Evolutionary conservation across 1,140 invertebrate genomes (phyloP), one percentile per base, ranked within the genome.

Genomic region (Augochlora pura): DNA sequence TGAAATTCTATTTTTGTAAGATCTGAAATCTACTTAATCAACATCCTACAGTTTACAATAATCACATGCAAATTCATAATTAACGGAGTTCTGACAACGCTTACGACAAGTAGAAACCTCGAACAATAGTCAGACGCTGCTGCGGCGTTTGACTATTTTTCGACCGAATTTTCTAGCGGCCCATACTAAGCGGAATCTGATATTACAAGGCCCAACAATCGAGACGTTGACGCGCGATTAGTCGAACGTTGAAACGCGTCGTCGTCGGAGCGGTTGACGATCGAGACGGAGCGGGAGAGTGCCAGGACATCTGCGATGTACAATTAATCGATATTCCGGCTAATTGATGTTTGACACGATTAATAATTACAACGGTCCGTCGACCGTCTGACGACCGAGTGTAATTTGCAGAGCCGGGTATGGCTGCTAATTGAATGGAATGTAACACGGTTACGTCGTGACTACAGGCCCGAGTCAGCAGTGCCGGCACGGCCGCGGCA

Each of bases 331-430:
- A 87, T 87, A 90, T 89, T 86, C 80, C 83, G 77, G 81, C 83
- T 90, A 90, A 91, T 91, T 88, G 90, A 90, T 86, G 83, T 84
- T 76, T 87, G 86, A 91, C 88, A 88, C 83, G 85, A 91, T 90
- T 91, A 91, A 91, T 91, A 91, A 91, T 86, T 87, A 83, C 73
- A 85, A 85, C 81, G 76, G 83, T 80, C 82, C 86, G 84, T 82
- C 69, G 80, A 80, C 77, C 72, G 78, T 83, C 75, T 71, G 73
- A 87, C 72, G 72, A 27, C 73, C 81, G 27, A 74, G 49, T n/a
- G 38, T 39, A 72, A 73, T 64, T 64, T 74, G 25, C 73, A 64
- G 60, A 42, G 68, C 18, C 18, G 0, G 25, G 23, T 54, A 27
- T 16, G 39, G 69, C 21, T 25, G 16, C 74, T 87, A 82, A 82